Base-by-base conservation (phyloP, 2,888 invertebrate genomes). In the Cantharis flavilabris region DNA sequence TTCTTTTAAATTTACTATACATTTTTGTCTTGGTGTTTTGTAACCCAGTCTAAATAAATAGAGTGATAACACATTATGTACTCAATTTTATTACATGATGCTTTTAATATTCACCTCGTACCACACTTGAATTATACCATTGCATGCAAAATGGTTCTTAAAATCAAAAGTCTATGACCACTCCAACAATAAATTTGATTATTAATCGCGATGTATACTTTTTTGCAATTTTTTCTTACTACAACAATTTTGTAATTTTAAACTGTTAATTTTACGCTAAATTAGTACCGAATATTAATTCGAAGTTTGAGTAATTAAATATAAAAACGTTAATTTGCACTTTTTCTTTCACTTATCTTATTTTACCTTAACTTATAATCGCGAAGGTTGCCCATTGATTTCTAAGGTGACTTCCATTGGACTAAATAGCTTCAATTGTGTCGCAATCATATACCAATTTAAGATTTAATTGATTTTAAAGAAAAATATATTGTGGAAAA, bases 51-150 rank as follows among this genome's bases (percentile, higher is more conserved):
- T 49, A 49, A 49, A 49, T 49, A 49, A 49, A 49, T 49, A 49
- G n/a, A 49, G 49, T 9, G 49, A 49, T 49, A 49, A 49, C n/a
- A 49, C 49, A 49, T 49, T 49, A 49, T 49, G 49, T 49, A 49
- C 49, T 49, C n/a, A n/a, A 49, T 71, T n/a, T 65, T 65, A 69
- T 74, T 77, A 69, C 73, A 73, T 71, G 67, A 71, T 23, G 69
- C 62, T 16, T 49, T 49, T 73, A 77, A 65, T 76, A 76, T 76
- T 73, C 73, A 71, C 73, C 33, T 23, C 73, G 70, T 73, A 76
- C 2, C 23, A 16, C 49, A 16, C 16, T 26, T 26, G 49, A 76
- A 70, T 73, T 65, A n/a, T n/a, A n/a, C 64, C 16, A 70, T 20
- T 75, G 76, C 30, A 73, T 76, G 70, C 76, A 13, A 76, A 76